phyloP scores from a whole-genome alignment of 1,140 invertebrate genomes.

The Trigoniulus corallinus region DNA sequence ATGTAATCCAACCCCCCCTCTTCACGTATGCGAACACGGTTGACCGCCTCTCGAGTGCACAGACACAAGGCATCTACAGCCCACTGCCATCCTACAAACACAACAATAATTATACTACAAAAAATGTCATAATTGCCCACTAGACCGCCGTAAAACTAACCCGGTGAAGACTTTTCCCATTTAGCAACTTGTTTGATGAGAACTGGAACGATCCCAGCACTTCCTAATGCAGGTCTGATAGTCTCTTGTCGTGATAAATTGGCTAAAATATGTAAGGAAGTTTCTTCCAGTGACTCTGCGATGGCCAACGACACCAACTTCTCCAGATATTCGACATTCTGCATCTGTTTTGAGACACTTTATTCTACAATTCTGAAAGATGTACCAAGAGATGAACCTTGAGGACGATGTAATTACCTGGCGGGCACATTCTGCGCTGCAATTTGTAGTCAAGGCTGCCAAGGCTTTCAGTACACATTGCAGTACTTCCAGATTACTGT shows the following conservation, averaged over 20 bases:
- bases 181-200: not conserved
- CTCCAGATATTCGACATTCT: not conserved
- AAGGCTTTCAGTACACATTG: not conserved
- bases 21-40: not conserved
- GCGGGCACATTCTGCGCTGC: too few species aligned
- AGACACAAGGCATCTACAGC: not conserved
- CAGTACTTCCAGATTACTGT: not conserved
- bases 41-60: not conserved
- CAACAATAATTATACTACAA: not conserved
- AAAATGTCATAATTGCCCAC: not conserved
- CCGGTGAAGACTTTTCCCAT: not conserved
- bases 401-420: not conserved
- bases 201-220: not conserved
- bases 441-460: not conserved
- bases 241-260: not conserved
- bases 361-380: not conserved
- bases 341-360: not conserved
- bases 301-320: not conserved
- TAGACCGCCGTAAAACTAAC: not conserved
- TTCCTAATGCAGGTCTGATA: not conserved
- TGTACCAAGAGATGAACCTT: not conserved
- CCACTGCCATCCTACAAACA: not conserved
- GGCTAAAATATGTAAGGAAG: not conserved
- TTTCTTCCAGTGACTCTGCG: not conserved
- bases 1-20: not conserved